Evolutionary conservation across 2,113 vertebrate species (phyloP).

Genomic region (Grantiella picta): DNA sequence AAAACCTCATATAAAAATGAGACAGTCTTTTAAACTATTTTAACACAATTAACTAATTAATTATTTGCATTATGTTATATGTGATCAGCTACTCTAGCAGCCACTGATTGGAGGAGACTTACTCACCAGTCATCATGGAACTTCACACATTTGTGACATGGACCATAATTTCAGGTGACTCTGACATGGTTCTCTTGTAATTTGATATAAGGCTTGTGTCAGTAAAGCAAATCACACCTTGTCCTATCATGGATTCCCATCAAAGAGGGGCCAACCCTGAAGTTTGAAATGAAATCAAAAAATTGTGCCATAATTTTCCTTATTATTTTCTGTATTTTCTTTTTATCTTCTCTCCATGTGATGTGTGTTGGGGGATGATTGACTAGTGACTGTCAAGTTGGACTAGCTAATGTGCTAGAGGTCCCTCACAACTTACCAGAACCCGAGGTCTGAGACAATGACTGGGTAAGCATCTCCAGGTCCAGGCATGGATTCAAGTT

Average conservation of each 20-base stretch:
- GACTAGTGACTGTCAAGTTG: accelerated
- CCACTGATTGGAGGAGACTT: neutral
- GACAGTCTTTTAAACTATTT: neutral
- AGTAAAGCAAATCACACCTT: neutral
- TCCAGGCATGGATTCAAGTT: too few relatives aligned
- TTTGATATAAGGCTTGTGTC: neutral
- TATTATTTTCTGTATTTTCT: neutral
- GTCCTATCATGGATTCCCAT: neutral
- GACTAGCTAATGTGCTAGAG: neutral
- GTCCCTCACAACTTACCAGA: accelerated
- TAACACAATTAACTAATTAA: neutral
- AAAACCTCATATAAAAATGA: neutral
- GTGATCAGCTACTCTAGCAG: neutral
- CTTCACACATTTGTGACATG: neutral
- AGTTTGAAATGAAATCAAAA: neutral
- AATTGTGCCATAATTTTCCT: neutral
- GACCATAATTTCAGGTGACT: neutral
- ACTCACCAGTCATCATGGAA: neutral
- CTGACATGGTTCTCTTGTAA: neutral
- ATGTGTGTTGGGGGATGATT: neutral
- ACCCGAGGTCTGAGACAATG: accelerated
- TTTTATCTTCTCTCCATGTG: neutral
- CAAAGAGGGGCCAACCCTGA: neutral
- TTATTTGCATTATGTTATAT: neutral
- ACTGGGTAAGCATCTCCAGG: neutral